A percentile compares a stretch with the other conserved stretches of the same genome.
Evolutionary conservation across 2,888 invertebrate genomes (phyloP).

Genomic region (Eilema sororculum): DNA sequence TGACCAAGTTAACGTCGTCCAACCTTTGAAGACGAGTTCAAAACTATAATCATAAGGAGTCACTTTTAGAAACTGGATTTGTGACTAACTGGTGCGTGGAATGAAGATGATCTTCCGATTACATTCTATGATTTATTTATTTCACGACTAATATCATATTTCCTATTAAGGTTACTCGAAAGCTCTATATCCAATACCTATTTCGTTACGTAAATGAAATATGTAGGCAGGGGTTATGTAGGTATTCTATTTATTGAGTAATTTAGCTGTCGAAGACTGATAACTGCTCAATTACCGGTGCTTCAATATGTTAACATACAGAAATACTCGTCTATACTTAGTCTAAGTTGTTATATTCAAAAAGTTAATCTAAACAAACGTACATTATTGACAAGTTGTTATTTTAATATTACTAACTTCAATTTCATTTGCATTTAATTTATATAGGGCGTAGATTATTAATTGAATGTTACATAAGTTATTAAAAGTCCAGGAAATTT

Average conservation of each 20-base stretch:
- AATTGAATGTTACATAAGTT: not conserved
- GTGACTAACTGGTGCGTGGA: not conserved
- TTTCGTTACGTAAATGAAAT: not conserved
- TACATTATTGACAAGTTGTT: not conserved
- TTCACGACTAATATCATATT: not conserved
- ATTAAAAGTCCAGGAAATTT: not conserved
- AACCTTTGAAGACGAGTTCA: not conserved
- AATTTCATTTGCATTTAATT: not conserved
- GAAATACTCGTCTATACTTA: not conserved
- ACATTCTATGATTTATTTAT: not conserved
- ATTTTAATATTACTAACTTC: not conserved
- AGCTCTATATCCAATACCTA: not conserved
- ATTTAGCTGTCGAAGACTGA: not conserved
- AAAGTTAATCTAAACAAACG: not conserved
- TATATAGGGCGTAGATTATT: not conserved
- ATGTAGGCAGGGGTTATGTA: not conserved
- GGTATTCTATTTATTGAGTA: constrained; percentile 1
- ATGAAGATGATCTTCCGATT: not conserved
- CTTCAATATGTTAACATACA: not conserved
- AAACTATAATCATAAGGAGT: not conserved
- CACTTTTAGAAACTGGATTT: not conserved
- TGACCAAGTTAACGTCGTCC: not conserved
- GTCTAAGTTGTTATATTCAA: too few relatives aligned
- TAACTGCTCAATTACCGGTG: constrained; percentile 1
- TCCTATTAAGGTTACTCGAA: not conserved